phyloP scores from a whole-genome alignment of 1,140 invertebrate genomes.

The Drosophila subobscura region DNA sequence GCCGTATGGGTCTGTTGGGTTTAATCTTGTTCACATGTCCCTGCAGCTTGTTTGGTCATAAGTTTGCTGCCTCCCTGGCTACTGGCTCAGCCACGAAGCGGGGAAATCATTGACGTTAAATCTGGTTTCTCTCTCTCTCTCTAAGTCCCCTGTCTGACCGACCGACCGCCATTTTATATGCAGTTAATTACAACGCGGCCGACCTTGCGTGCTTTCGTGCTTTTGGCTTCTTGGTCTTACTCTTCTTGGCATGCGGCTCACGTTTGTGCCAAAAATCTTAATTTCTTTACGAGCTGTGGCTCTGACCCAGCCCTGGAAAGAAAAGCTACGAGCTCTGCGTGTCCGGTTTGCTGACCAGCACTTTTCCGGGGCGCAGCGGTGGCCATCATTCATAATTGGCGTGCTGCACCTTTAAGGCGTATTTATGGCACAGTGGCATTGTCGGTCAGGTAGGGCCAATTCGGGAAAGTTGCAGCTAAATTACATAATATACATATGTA shows the following conservation, averaged over 20 bases:
- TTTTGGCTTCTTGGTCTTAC: constrained; percentile 49
- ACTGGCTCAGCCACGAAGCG: constrained; percentile 20
- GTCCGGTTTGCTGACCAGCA: constrained; percentile 61
- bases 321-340: constrained; percentile 55
- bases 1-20: constrained; percentile 8
- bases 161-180: constrained; percentile 45
- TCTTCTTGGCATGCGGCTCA: constrained; percentile 61
- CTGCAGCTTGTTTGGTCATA: constrained; percentile 63
- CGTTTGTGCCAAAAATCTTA: constrained; percentile 79
- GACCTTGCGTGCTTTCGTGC: constrained; percentile 72
- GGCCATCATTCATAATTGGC: constrained; percentile 76
- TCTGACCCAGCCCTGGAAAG: neutral
- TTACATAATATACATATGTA: constrained; percentile 40
- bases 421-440: constrained; percentile 60
- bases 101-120: constrained; percentile 73
- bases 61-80: constrained; percentile 41
- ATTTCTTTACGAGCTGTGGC: constrained; percentile 59
- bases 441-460: constrained; percentile 20
- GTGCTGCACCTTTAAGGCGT: constrained; percentile 67
- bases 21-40: constrained; percentile 61
- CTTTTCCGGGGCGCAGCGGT: constrained; percentile 52
- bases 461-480: constrained; percentile 17
- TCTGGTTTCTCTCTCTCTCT: constrained; percentile 28
- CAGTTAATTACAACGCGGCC: constrained; percentile 70
- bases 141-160: neutral